Evolutionary conservation across 2,888 invertebrate genomes (phyloP).

Genomic region (Tigriopus californicus): DNA sequence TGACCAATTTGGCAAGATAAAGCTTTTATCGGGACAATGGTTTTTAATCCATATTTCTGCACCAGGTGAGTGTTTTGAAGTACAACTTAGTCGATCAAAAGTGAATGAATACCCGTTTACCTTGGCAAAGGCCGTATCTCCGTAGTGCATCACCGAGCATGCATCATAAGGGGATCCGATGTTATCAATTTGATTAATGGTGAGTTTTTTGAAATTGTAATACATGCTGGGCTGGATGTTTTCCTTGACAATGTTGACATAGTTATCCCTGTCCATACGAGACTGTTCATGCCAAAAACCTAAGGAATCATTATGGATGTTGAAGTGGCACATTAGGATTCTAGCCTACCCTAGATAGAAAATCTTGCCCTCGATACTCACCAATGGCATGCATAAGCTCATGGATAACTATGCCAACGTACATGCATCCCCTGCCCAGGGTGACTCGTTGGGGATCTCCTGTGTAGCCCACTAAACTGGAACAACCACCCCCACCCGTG

Average conservation of each 20-base stretch:
- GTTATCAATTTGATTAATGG: constrained; percentile 23
- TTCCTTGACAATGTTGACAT: constrained; percentile 25
- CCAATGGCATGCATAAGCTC: constrained; percentile 31
- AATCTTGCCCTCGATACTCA: neutral
- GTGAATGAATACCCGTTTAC: constrained; percentile 17
- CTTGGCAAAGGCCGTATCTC: constrained; percentile 25
- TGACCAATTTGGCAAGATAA: constrained; percentile 24
- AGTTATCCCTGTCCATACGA: constrained; percentile 29
- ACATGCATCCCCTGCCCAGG: constrained; percentile 21
- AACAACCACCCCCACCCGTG: constrained; percentile 27
- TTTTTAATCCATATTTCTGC: constrained; percentile 19
- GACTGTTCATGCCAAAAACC: constrained; percentile 35
- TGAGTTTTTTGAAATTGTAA: constrained; percentile 25
- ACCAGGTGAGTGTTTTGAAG: neutral
- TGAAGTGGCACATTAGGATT: neutral
- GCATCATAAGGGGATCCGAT: constrained; percentile 25
- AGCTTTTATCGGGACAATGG: constrained; percentile 23
- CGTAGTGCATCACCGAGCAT: constrained; percentile 27
- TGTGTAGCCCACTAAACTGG: constrained; percentile 32
- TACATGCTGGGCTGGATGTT: constrained; percentile 23
- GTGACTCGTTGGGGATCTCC: constrained; percentile 34
- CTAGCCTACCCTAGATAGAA: neutral
- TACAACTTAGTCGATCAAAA: neutral
- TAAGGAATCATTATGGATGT: neutral
- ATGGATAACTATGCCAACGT: constrained; percentile 27